Evolutionary conservation across 2,113 vertebrate genomes (phyloP).

Genomic region (Tricholaema leucomelas): DNA sequence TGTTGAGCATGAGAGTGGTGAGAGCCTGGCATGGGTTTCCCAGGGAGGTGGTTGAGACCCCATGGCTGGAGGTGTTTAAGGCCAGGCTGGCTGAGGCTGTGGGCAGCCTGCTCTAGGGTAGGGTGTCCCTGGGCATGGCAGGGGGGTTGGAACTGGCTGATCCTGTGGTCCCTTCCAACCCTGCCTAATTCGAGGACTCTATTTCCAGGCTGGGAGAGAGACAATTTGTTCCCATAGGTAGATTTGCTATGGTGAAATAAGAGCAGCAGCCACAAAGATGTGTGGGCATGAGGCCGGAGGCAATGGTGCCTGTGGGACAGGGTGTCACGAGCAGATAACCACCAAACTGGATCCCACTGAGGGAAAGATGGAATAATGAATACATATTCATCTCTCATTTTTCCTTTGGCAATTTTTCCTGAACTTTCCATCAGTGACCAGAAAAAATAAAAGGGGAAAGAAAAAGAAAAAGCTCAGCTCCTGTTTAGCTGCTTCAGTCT

Average conservation of each 20-base stretch:
- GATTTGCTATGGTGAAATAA: not conserved
- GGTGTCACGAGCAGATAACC: not conserved
- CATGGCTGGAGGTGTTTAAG: too few relatives aligned
- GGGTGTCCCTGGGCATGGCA: too few relatives aligned
- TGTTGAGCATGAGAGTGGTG: too few relatives aligned
- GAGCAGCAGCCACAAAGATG: not conserved
- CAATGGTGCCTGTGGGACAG: accelerated
- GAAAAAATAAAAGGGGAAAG: too few relatives aligned
- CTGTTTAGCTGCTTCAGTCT: not conserved
- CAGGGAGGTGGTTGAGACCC: too few relatives aligned
- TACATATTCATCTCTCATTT: not conserved
- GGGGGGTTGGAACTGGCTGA: too few relatives aligned
- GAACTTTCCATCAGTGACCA: not conserved
- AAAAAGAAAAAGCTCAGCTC: not conserved
- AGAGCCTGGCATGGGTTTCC: too few relatives aligned
- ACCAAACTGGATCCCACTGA: not conserved
- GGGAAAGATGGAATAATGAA: not conserved
- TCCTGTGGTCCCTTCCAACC: too few relatives aligned
- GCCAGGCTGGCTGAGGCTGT: too few relatives aligned
- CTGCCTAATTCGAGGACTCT: too few relatives aligned
- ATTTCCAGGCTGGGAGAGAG: not conserved
- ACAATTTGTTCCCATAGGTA: not conserved
- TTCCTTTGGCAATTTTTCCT: not conserved
- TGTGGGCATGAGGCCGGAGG: not conserved
- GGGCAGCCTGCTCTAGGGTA: too few relatives aligned